Conservation (phyloP, 2,888 invertebrate species). For the Hoplodrina ambigua region DNA sequence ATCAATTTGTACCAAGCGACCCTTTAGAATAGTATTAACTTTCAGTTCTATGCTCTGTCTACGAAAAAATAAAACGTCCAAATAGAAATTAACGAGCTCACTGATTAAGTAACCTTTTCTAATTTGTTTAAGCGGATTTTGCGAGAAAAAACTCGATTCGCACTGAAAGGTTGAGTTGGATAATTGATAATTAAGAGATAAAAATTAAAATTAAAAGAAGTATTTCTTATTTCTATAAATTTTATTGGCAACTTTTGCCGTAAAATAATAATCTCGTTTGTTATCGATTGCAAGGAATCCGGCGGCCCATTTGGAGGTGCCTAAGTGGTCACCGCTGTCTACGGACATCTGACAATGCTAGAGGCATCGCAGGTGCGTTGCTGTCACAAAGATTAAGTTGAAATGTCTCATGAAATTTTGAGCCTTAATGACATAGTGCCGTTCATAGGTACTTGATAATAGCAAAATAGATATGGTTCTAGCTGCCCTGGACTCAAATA, state of each 20-base stretch:
- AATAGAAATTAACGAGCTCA: conserved; percentile 44
- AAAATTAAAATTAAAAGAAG: conserved; percentile 39
- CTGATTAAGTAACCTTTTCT: conserved; percentile 43
- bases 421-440: too few relatives aligned
- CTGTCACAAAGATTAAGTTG: not conserved
- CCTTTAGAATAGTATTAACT: conserved; percentile 56
- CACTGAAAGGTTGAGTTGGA: conserved; percentile 26
- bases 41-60: conserved; percentile 26
- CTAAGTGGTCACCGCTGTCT: too few relatives aligned
- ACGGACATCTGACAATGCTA: not conserved
- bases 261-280: not conserved
- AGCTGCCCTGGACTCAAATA: not conserved
- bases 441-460: too few relatives aligned
- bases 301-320: too few relatives aligned
- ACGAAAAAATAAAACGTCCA: conserved; percentile 33
- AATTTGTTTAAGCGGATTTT: conserved; percentile 52
- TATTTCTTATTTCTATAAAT: conserved; percentile 16
- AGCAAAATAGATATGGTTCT: not conserved
- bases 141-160: conserved; percentile 9
- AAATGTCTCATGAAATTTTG: too few relatives aligned
- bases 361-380: too few relatives aligned
- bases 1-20: conserved; percentile 63
- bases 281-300: too few relatives aligned
- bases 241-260: not conserved
- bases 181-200: conserved; percentile 46